A percentile compares a stretch with the other conserved stretches of the same genome.
These are phyloP conservation scores for Hymenopus coronatus DNA, from an alignment of 2,888 invertebrate genomes.

Conservation along the genomic window DNA sequence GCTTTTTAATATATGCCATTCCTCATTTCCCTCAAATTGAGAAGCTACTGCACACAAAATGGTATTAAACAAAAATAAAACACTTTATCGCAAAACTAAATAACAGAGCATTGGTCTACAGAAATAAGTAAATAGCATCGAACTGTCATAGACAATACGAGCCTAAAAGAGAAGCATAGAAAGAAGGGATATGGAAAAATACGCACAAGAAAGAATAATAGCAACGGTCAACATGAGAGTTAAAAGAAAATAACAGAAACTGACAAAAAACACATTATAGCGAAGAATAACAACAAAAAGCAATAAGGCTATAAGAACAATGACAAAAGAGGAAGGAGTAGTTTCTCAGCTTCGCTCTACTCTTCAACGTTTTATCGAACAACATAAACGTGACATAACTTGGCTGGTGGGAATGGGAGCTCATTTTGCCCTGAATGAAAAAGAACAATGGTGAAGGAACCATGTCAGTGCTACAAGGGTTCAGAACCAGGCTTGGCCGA, in stretches of 20 bases:
- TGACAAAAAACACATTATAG: background rate
- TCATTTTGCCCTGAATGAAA: background rate
- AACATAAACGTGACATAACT: background rate
- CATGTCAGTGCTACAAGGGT: background rate
- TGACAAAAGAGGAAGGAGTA: background rate
- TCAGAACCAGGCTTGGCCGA: background rate
- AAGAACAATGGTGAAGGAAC: background rate
- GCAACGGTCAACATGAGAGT: too few species aligned
- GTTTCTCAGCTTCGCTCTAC: background rate
- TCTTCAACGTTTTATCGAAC: background rate
- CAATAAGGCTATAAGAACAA: background rate
- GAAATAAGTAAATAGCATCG: too few species aligned
- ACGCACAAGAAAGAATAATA: too few species aligned
- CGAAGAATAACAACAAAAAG: background rate
- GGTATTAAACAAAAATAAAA: too few species aligned
- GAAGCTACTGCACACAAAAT: too few species aligned
- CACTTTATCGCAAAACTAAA: too few species aligned
- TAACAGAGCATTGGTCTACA: too few species aligned
- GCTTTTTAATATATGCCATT: too few species aligned
- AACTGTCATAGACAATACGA: too few species aligned
- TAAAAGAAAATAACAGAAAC: too few species aligned
- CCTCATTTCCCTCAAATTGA: too few species aligned
- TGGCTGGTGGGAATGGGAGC: background rate
- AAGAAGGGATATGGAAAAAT: background rate
- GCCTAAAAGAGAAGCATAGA: background rate